Conservation (phyloP, 2,113 vertebrate genomes). For the Hystrix brachyura region DNA sequence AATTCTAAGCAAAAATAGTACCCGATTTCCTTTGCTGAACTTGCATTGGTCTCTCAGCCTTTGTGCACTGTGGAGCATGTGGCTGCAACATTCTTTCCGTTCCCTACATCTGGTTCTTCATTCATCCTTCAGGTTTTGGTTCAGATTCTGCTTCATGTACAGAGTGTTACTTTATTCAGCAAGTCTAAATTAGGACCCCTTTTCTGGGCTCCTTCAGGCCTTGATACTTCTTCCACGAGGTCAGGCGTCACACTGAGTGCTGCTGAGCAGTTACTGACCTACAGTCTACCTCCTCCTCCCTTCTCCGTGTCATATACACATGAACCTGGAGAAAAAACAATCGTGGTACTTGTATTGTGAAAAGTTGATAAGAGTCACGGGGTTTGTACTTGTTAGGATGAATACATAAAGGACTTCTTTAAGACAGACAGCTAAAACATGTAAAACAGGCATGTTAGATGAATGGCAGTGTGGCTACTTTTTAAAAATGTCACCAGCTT, state of each 20-base stretch:
- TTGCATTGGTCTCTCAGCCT: neutral
- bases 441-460: neutral
- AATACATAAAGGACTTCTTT: neutral
- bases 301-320: too few relatives aligned
- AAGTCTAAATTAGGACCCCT: neutral
- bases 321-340: neutral
- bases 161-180: neutral
- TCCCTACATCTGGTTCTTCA: neutral
- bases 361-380: neutral
- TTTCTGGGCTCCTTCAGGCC: neutral
- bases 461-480: neutral
- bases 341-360: neutral
- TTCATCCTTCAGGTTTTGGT: neutral
- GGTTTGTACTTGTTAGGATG: neutral
- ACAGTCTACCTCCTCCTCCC: rapidly evolving
- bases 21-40: neutral
- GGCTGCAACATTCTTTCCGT: neutral
- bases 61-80: neutral
- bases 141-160: neutral
- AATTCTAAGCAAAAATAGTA: neutral
- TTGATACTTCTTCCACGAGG: neutral
- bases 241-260: neutral
- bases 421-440: neutral
- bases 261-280: neutral
- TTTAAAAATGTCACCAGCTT: conserved; percentile 11